Evolutionary conservation across 2,888 invertebrate species (phyloP), one percentile per base, ranked within the genome.

Genomic region (Phengaris arion): DNA sequence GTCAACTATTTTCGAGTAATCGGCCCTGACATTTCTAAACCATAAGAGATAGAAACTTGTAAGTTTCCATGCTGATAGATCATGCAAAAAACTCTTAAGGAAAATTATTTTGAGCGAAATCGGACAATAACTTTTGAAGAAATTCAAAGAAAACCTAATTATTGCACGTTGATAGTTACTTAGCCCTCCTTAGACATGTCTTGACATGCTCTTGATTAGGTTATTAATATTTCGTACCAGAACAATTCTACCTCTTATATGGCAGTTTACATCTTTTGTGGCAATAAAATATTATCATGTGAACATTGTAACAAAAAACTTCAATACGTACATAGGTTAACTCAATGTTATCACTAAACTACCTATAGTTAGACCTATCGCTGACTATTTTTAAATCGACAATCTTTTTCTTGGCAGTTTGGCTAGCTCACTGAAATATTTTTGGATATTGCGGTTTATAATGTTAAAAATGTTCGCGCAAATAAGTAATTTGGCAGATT

Each of bases 371-470:
- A 64, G 59, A 13, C 22, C 22, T 22, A 45, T 64, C 35, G 35
- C 1, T 12, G 22, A 3, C 64, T 64, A 64, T 64, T 64, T 64
- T 64, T 64, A 45, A 35, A 35, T 64, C 35, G 12, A 5, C 64
- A 59, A 59, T 64, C 35, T 64, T 64, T 64, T 64, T 64, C 35
- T 64, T 64, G 64, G 64, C 64, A 64, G 45, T 64, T 64, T 35
- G 6, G 35, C 64, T 64, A 35, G 64, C 64, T 64, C 64, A 7
- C 35, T 35, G 7, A 45, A 35, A 64, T 64, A 64, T 45, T 64
- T 64, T 64, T 64, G 64, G 64, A 35, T 35, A 64, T 45, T 6
- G 64, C 22, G 45, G 35, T 64, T 64, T 64, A 35, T 35, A 35
- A 64, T 13, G 35, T 64, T 35, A 64, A 45, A 64, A 35, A 45